phyloP scores from a whole-genome alignment of 1,140 invertebrate species.

The Zeugodacus cucurbitae region DNA sequence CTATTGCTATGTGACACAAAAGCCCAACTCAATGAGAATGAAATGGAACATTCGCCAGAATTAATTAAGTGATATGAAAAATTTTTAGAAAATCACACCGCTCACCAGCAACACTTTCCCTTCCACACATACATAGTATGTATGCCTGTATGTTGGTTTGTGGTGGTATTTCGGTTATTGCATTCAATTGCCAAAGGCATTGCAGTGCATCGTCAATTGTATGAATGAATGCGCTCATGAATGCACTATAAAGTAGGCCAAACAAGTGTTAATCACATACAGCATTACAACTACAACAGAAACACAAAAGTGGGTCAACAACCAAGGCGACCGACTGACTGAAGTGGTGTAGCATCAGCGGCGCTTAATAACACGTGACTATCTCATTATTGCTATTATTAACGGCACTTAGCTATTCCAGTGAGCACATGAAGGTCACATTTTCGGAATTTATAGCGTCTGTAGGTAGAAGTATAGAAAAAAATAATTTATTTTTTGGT shows the following conservation, averaged over 20 bases:
- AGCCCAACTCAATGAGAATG: background rate
- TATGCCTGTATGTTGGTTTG: background rate
- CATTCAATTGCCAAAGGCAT: background rate
- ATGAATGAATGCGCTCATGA: background rate
- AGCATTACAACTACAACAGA: background rate
- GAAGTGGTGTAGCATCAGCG: background rate
- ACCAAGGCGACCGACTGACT: background rate
- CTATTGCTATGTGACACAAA: background rate
- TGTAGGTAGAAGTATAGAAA: no score
- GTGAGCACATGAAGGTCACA: background rate
- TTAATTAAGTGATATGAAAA: background rate
- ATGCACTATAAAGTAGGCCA: background rate
- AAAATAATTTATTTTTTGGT: no score
- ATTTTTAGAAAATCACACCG: background rate
- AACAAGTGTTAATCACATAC: slow-evolving; percentile 4
- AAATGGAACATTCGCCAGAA: background rate
- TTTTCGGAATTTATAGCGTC: background rate
- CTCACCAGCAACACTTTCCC: background rate
- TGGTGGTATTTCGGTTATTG: background rate
- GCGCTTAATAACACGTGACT: background rate
- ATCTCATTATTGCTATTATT: background rate
- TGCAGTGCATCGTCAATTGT: background rate
- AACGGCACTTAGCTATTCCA: background rate
- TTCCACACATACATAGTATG: background rate
- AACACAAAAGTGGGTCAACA: slow-evolving; percentile 27